Percentiles rank a stretch among this genome's conserved stretches.
phyloP scores from a whole-genome alignment of 2,797 vertebrate genomes.

The Gastrophryne carolinensis region DNA sequence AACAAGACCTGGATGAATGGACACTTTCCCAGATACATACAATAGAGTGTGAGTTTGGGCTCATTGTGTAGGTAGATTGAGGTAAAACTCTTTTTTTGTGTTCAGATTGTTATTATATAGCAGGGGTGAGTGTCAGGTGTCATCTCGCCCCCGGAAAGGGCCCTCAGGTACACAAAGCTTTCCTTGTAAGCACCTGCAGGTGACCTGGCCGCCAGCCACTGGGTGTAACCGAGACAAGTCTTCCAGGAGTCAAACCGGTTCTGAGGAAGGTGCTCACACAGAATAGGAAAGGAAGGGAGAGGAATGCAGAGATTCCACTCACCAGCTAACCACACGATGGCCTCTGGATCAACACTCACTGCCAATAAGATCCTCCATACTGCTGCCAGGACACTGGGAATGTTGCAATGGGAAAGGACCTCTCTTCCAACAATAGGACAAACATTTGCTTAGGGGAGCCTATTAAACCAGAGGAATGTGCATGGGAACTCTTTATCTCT shows the following conservation, averaged over 20 bases:
- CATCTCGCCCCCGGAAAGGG: constrained; percentile 16
- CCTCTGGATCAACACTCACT: background rate
- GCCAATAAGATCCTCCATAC: background rate
- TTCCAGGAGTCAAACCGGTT: constrained; percentile 41
- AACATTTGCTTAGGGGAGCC: constrained; percentile 27
- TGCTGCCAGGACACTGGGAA: background rate
- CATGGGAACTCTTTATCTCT: constrained; percentile 6
- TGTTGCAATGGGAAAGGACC: constrained; percentile 14
- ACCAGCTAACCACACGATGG: background rate
- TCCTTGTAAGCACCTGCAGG: constrained; percentile 35
- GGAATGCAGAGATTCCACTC: background rate
- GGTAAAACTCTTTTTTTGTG: background rate
- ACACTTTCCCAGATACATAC: no score
- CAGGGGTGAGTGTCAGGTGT: background rate
- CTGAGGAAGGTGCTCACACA: background rate
- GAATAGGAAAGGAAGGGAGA: background rate
- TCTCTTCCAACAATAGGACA: constrained; percentile 20
- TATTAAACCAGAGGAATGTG: constrained; percentile 22
- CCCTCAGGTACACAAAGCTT: constrained; percentile 36
- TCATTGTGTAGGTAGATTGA: background rate
- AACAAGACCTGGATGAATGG: no score
- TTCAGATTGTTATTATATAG: background rate
- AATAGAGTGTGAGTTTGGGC: background rate
- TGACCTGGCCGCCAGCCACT: constrained; percentile 40
- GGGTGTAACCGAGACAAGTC: constrained; percentile 43